A percentile compares a stretch with the other conserved stretches of the same genome.
phyloP scores from a whole-genome alignment of 1,140 invertebrate genomes.

The Tenebrio molitor region DNA sequence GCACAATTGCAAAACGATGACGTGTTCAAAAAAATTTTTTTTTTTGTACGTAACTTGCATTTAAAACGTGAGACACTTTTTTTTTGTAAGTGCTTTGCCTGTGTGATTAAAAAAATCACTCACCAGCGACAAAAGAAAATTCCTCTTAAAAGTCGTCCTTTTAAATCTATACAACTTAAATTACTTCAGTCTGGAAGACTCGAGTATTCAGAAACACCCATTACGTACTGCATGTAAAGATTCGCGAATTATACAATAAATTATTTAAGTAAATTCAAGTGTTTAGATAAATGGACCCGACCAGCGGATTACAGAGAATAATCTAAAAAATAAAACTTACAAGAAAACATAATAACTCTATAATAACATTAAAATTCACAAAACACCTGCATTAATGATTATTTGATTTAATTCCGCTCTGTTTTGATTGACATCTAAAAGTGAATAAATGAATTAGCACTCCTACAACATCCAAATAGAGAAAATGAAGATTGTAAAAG shows the following conservation, averaged over 20 bases:
- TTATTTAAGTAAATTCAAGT: constrained; percentile 20
- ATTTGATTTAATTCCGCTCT: constrained; percentile 38
- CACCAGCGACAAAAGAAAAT: too few relatives aligned
- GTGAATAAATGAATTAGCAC: constrained; percentile 9
- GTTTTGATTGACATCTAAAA: constrained; percentile 41
- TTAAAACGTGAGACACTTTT: too few relatives aligned
- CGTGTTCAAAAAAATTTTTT: too few relatives aligned
- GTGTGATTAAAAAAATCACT: too few relatives aligned
- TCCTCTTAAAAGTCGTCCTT: not conserved
- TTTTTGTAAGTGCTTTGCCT: too few relatives aligned
- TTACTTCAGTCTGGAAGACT: constrained; percentile 41
- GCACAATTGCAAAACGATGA: too few relatives aligned
- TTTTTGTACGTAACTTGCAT: too few relatives aligned
- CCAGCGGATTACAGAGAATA: constrained; percentile 30
- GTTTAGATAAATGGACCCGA: constrained; percentile 35
- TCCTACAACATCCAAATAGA: constrained; percentile 33
- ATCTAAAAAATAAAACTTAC: constrained; percentile 24
- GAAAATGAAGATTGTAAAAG: constrained; percentile 36
- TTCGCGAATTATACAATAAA: constrained; percentile 7
- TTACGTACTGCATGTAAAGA: not conserved
- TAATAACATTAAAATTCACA: constrained; percentile 34
- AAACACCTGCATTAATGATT: constrained; percentile 33
- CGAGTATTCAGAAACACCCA: constrained; percentile 23
- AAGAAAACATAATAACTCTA: constrained; percentile 35
- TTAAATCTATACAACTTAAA: constrained; percentile 5